Evolutionary conservation across 2,113 vertebrate genomes (phyloP), one percentile per base, ranked within the genome.

Genomic region (Cepphus grylle): DNA sequence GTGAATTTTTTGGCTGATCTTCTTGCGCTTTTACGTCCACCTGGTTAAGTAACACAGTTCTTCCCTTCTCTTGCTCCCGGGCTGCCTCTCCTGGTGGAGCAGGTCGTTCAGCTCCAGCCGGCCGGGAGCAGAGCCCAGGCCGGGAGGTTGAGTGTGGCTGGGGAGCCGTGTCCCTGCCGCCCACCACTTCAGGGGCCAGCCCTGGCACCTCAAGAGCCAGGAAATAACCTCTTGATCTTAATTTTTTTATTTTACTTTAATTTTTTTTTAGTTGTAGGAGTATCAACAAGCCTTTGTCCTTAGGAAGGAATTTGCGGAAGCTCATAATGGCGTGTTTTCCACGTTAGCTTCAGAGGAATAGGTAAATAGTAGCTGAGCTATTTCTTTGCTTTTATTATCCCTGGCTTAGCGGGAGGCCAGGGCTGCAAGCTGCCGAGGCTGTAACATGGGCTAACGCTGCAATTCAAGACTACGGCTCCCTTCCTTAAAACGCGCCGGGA

Each of bases 371-470:
- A 90, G 62, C 84, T 58, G 91, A 93, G 91, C 84, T 85, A 7
- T 94, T 91, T 65, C 93, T 90, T 85, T 89, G 65, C 79, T 69
- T 94, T 94, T 85, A 89, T 95, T 89, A 73, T 91, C 50, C 49
- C 70, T 62, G 70, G 66, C 91, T 65, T 93, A 65, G 95, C 43
- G 12, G 94, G 95, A 95, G 86, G 93, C 93, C 77, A 8, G 55
- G 73, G 70, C 96, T 76, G 94, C 83, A 89, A 96, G 86, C 94
- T 96, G 95, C 95, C 0, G 11, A 62, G 72, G 67, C 72, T 84
- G 86, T 69, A 78, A 76, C 0, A 0, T 83, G 40, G 80, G 52
- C 90, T 90, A 76, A 69, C 5, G 0, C 90, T 45, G 73, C 0
- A 21, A 58, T 73, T 86, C 45, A 16, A 70, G 86, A 50, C 73